Evolutionary conservation across 2,797 vertebrate species (phyloP).

Genomic region (Anabas testudineus): DNA sequence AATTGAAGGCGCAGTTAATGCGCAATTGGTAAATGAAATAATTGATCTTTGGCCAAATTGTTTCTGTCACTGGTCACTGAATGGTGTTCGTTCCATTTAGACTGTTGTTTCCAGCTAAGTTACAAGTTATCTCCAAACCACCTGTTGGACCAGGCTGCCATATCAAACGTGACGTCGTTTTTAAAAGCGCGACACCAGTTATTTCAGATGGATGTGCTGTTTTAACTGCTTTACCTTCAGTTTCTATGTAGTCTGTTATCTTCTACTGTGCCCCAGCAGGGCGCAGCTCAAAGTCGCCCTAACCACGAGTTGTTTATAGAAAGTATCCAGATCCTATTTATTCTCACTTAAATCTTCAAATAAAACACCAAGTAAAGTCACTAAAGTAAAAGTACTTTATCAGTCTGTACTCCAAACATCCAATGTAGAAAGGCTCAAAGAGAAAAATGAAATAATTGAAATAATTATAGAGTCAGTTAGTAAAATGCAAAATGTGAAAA

Average conservation of each 20-base stretch:
- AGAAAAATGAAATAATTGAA: too few relatives aligned
- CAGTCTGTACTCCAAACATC: too few relatives aligned
- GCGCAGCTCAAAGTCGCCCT: too few relatives aligned
- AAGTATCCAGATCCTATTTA: neutral
- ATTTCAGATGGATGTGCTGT: neutral
- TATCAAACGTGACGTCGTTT: slow-evolving; percentile 14
- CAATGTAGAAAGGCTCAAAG: too few relatives aligned
- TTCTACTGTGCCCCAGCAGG: neutral
- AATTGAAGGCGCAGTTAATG: slow-evolving; percentile 20
- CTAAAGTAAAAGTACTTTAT: too few relatives aligned
- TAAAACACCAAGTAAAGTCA: neutral
- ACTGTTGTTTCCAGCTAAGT: slow-evolving; percentile 15
- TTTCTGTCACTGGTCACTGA: slow-evolving; percentile 6
- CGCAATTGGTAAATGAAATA: slow-evolving; percentile 7
- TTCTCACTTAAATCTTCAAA: neutral
- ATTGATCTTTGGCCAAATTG: slow-evolving; percentile 41
- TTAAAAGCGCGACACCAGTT: neutral
- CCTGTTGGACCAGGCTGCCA: slow-evolving; percentile 55
- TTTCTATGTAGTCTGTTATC: neutral
- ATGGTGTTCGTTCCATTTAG: neutral
- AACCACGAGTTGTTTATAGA: neutral
- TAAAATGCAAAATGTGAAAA: too few relatives aligned
- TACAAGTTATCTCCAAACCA: slow-evolving; percentile 47
- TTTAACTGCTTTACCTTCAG: neutral
- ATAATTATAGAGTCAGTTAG: too few relatives aligned